These are phyloP conservation scores for Alcedo quadribrachys DNA, from an alignment of 2,797 vertebrate genomes.

Conservation along the genomic window DNA sequence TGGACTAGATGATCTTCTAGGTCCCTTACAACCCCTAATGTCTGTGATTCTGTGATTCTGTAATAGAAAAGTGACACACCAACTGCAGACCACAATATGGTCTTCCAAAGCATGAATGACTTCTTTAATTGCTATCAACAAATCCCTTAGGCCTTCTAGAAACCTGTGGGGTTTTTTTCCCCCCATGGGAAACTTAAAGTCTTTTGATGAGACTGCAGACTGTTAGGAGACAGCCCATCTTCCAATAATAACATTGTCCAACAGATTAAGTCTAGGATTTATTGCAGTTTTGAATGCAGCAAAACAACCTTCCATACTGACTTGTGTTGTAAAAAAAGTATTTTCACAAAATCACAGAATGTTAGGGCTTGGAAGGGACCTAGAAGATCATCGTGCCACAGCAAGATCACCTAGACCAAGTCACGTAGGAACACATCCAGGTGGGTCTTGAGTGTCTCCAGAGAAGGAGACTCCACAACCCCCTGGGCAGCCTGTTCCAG, in stretches of 20 bases:
- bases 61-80: not conserved
- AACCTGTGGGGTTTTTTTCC: not conserved
- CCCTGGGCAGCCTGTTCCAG: no score
- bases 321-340: not conserved
- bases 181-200: not conserved
- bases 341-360: no score
- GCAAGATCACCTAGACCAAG: no score
- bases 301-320: not conserved
- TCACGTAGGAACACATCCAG: no score
- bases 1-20: no score
- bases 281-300: not conserved
- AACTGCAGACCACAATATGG: not conserved
- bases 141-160: not conserved
- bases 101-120: fast-evolving
- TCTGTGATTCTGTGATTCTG: no score
- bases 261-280: not conserved
- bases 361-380: no score
- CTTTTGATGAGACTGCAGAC: not conserved
- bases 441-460: no score
- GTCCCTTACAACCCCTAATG: no score
- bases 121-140: not conserved
- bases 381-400: no score
- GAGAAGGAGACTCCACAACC: no score
- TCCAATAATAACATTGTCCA: not conserved
- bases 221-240: not conserved